Base-by-base conservation (phyloP, 2,888 invertebrate genomes). In the Gibbula magus region DNA sequence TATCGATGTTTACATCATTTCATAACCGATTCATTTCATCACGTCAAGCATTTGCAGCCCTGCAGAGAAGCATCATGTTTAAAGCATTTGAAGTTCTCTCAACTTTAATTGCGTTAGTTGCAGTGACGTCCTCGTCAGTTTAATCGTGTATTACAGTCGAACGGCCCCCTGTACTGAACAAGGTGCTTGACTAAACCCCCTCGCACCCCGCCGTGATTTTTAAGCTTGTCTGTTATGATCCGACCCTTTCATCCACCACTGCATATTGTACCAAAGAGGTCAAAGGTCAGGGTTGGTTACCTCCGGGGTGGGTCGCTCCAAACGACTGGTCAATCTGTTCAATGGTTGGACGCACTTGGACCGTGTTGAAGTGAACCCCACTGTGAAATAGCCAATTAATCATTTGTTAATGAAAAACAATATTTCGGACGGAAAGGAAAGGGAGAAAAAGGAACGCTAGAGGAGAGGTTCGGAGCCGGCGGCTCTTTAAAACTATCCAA, bases 281-380 rank as follows among this genome's bases (percentile, higher is more conserved):
- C 70, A 70, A 20, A 35, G 32, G 35, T 39, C 32, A 39, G 8
- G 20, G 70, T 45, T 45, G 16, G 79, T 80, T 85, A 94, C 94
- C 93, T 88, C 99, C 99, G 39, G 99, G 99, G 94, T 98, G 98
- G 51, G 99, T 99, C 82, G 99, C 99, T 85, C 99, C 99, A 94
- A 99, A 99, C 78, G 98, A 98, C 94, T 98, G 97, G 94, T 99
- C 99, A 87, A 99, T 98, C 93, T 98, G 98, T 94, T 99, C 98
- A 90, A 99, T 97, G 83, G 98, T 98, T 85, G 99, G 99, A 93
- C 96, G 95, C 83, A 98, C 96, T 94, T 98, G 97, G 16, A 98
- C 97, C 39, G 98, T 97, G 93, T 91, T 93, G 86, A 93, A 93
- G 81, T 90, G 91, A 25, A 91, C 90, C 18, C 92, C 92, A 86